Conservation (phyloP, 2,888 invertebrate species). For the Trichogramma evanescens region DNA sequence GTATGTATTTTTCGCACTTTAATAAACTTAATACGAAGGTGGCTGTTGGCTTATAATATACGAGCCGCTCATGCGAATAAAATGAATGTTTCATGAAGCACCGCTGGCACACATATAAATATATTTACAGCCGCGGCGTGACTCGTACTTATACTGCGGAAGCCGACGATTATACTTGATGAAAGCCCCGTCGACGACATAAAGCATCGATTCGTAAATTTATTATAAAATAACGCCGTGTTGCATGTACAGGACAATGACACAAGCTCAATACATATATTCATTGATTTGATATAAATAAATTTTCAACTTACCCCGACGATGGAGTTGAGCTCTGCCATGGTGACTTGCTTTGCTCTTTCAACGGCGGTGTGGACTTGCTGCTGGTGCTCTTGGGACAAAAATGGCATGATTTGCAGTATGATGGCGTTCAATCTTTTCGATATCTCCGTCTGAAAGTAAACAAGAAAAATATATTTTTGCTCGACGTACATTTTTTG, state of each 20-base stretch:
- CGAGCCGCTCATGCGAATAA: conserved; percentile 1
- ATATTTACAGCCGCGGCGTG: too few species aligned
- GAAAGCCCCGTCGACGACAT: too few species aligned
- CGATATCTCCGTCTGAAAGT: conserved; percentile 89
- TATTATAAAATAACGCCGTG: not conserved
- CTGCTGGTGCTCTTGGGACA: conserved; percentile 95
- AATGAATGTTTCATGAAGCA: conserved; percentile 19
- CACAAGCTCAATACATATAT: conserved; percentile 35
- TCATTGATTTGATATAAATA: conserved; percentile 52
- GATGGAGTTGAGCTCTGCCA: conserved; percentile 93
- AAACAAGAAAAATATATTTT: conserved; percentile 6
- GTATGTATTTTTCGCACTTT: too few species aligned
- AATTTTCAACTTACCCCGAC: conserved; percentile 69
- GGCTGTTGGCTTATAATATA: too few species aligned
- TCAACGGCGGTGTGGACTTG: conserved; percentile 95
- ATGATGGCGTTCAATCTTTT: conserved; percentile 95
- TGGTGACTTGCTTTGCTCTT: conserved; percentile 94
- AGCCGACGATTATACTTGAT: too few species aligned
- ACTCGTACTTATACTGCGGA: too few species aligned
- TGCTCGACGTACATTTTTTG: too few species aligned
- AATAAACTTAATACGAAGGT: too few species aligned
- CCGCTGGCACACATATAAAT: not conserved
- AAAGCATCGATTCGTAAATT: too few species aligned
- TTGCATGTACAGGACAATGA: not conserved
- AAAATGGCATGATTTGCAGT: conserved; percentile 90